Evolutionary conservation across 2,888 invertebrate genomes (phyloP).

Genomic region (Pomacea canaliculata): DNA sequence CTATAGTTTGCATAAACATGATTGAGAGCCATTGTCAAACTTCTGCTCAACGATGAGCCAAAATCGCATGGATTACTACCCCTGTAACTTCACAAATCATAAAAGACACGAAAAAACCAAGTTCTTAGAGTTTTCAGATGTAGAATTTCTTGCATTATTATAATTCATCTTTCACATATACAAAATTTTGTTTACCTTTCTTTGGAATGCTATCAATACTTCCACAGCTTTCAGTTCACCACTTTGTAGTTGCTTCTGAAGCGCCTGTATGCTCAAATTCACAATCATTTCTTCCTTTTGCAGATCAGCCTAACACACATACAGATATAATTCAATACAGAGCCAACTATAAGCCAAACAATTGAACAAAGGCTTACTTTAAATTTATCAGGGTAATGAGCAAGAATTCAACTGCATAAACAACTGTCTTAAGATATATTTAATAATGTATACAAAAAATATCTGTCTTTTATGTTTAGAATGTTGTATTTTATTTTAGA

Average conservation of each 20-base stretch:
- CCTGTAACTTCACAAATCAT: too few species aligned
- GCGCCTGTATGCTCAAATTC: slow-evolving; percentile 20
- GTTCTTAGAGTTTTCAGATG: too few species aligned
- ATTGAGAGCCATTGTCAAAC: too few species aligned
- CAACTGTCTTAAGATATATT: not conserved
- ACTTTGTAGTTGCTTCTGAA: slow-evolving; percentile 39
- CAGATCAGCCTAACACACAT: not conserved
- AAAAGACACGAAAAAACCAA: too few species aligned
- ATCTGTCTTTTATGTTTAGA: not conserved
- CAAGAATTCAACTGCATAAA: not conserved
- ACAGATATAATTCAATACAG: not conserved
- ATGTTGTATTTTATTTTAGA: not conserved
- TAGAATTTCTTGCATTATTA: not conserved
- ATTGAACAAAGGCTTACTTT: too few species aligned
- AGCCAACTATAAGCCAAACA: too few species aligned
- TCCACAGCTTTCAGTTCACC: slow-evolving; percentile 43
- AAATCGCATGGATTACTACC: too few species aligned
- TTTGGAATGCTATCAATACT: slow-evolving; percentile 50
- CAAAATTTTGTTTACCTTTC: slow-evolving; percentile 34
- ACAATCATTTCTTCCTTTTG: slow-evolving; percentile 18
- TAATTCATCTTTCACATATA: not conserved
- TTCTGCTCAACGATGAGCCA: too few species aligned
- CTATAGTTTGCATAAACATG: too few species aligned
- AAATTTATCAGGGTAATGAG: too few species aligned
- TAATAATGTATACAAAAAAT: not conserved